These are phyloP conservation scores for Acleris literana DNA, from an alignment of 2,888 invertebrate genomes.

Conservation along the genomic window DNA sequence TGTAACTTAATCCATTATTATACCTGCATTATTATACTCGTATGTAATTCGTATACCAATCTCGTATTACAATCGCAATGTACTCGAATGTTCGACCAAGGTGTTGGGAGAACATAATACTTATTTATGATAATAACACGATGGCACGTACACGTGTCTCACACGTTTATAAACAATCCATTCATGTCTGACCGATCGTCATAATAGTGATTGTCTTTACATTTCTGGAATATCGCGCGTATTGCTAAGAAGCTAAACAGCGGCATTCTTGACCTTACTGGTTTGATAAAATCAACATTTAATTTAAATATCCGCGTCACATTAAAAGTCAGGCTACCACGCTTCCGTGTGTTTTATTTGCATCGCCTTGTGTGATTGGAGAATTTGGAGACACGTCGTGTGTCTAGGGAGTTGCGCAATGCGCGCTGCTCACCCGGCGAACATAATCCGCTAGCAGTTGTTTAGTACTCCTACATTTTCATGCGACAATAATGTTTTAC, in stretches of 20 bases:
- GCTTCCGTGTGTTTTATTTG: conserved; percentile 11
- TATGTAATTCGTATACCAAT: too few relatives aligned
- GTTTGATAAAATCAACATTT: conserved; percentile 5
- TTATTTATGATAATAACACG: too few relatives aligned
- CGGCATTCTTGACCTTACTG: conserved; percentile 3
- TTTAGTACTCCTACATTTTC: conserved; percentile 54
- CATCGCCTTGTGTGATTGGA: conserved; percentile 55
- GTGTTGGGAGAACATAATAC: too few relatives aligned
- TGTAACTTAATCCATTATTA: too few relatives aligned
- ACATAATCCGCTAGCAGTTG: conserved; percentile 58
- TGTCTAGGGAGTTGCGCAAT: conserved; percentile 82
- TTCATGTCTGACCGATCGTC: background rate
- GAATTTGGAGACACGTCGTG: conserved; percentile 65
- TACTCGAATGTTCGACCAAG: too few relatives aligned
- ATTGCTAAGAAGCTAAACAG: background rate
- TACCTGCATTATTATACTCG: too few relatives aligned
- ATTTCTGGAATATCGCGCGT: background rate
- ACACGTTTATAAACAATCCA: too few relatives aligned
- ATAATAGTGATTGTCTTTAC: background rate
- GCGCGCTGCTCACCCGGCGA: conserved; percentile 77
- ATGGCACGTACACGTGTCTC: too few relatives aligned
- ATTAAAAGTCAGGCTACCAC: conserved; percentile 6
- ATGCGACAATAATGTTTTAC: conserved; percentile 45
- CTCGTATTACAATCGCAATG: too few relatives aligned
- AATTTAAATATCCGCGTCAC: conserved; percentile 14